These are phyloP conservation scores for Leptogaster cylindrica DNA, from an alignment of 2,888 invertebrate species.

Conservation along the genomic window DNA sequence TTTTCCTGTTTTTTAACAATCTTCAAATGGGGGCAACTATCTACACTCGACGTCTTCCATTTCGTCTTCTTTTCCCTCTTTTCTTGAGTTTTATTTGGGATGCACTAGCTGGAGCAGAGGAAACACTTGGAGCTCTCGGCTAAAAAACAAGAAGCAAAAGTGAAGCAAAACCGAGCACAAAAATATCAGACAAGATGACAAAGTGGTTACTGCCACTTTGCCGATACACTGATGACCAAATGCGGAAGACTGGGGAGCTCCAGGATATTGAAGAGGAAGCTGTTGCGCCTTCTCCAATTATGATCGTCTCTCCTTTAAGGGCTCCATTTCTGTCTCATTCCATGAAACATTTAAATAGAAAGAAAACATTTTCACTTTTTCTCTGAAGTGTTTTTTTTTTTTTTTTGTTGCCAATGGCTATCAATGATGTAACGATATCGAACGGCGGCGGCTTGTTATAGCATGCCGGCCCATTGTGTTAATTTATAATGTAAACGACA, in stretches of 20 bases:
- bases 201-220: conserved; percentile 15
- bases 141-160: no score
- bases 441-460: no score
- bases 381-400: neutral
- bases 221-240: conserved; percentile 13
- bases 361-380: neutral
- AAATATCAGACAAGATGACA: conserved; percentile 13
- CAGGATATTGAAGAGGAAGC: conserved; percentile 1
- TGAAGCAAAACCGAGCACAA: conserved; percentile 8
- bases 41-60: neutral
- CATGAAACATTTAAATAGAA: no score
- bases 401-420: neutral
- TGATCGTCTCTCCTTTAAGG: conserved; percentile 8
- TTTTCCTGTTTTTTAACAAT: neutral
- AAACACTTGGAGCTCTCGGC: no score
- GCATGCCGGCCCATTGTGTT: no score
- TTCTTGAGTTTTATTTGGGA: conserved; percentile 2
- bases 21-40: conserved; percentile 12
- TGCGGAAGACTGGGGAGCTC: no score
- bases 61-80: neutral
- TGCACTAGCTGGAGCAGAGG: neutral
- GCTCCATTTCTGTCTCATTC: no score
- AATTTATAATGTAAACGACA: no score
- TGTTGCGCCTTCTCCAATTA: conserved; percentile 13
- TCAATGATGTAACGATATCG: no score